These are phyloP conservation scores for Cyanoramphus novaezelandiae DNA, from an alignment of 2,113 vertebrate genomes.

Conservation along the genomic window DNA sequence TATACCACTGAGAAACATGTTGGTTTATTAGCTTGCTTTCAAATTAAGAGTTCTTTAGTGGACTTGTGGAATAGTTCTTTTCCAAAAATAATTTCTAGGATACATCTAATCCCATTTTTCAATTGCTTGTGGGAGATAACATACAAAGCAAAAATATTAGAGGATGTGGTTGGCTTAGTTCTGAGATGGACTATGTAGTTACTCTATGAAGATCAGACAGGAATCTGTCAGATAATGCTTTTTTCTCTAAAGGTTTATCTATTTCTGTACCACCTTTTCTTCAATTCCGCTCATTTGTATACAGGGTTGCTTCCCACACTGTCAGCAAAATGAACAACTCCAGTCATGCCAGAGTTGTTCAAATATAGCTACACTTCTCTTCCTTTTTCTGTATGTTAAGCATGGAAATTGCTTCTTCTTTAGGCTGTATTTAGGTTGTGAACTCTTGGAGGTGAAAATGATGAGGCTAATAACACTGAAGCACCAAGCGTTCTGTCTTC, in stretches of 20 bases:
- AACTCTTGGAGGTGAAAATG: neutral
- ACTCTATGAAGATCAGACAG: neutral
- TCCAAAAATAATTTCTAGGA: neutral
- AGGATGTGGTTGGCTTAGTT: neutral
- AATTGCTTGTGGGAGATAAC: neutral
- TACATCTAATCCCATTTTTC: neutral
- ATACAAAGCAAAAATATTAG: neutral
- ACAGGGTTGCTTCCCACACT: neutral
- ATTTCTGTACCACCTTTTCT: neutral
- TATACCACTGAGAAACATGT: neutral
- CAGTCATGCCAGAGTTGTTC: neutral
- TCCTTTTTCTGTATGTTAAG: neutral
- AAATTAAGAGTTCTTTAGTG: neutral
- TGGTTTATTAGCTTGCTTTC: neutral
- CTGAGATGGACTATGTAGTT: neutral
- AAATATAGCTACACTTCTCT: neutral
- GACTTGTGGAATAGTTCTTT: neutral
- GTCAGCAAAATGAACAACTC: neutral
- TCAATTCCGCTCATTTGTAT: rapidly evolving
- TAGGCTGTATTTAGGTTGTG: neutral
- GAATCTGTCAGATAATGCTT: neutral
- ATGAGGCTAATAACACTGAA: neutral
- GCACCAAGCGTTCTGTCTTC: neutral
- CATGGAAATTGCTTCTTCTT: neutral
- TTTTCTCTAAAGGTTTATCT: neutral